Percentiles rank a stretch among this genome's conserved stretches.
phyloP scores from a whole-genome alignment of 2,113 vertebrate genomes.

The Gymnobelideus leadbeateri region DNA sequence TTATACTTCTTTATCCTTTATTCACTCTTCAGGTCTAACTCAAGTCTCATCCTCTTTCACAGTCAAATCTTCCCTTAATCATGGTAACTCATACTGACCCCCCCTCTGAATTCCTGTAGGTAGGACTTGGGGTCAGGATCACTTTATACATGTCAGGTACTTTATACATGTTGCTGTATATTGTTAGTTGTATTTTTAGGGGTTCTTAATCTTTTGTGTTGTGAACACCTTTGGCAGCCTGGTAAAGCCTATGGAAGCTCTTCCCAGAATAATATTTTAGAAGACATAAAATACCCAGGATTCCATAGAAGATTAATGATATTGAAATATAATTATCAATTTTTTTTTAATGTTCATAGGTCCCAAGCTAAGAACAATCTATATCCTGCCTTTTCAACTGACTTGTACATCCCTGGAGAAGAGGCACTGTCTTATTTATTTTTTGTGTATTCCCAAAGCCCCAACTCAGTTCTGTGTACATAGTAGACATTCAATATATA shows the following conservation, averaged over 20 bases:
- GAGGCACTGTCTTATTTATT: not conserved
- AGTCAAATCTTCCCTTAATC: not conserved
- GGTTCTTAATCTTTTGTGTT: not conserved
- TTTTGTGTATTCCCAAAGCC: not conserved
- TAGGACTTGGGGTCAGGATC: not conserved
- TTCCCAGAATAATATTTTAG: not conserved
- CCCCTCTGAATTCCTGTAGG: not conserved
- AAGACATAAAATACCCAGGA: not conserved
- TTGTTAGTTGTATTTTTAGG: not conserved
- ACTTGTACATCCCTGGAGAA: not conserved
- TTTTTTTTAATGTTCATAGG: not conserved
- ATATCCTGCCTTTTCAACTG: not conserved
- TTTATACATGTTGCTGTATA: not conserved
- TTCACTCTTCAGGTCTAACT: constrained; percentile 17
- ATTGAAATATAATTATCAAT: not conserved
- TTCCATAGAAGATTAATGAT: not conserved
- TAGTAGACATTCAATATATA: not conserved
- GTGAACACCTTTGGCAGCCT: not conserved
- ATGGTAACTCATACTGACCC: not conserved
- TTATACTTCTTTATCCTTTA: not conserved
- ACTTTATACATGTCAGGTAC: too few relatives aligned
- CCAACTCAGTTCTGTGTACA: not conserved
- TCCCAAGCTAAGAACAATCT: not conserved
- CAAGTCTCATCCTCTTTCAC: not conserved
- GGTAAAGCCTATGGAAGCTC: not conserved